These are phyloP conservation scores for Laticauda laticaudata DNA, from an alignment of 2,113 vertebrate genomes.

Conservation along the genomic window DNA sequence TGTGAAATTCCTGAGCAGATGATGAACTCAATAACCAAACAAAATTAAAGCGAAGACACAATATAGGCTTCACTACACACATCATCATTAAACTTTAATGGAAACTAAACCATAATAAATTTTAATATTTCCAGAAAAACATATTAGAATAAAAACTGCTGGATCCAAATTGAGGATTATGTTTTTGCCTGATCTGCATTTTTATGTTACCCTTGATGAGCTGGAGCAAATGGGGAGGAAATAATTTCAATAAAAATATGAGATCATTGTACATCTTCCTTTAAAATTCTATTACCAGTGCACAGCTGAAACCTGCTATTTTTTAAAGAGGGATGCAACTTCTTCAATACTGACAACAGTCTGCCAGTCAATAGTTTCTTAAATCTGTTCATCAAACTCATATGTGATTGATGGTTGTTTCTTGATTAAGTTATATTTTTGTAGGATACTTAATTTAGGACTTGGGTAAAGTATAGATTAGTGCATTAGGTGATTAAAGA, in stretches of 20 bases:
- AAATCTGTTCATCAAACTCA: constrained; percentile 76
- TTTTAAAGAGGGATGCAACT: constrained; percentile 66
- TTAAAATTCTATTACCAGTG: constrained; percentile 59
- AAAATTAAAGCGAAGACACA: constrained; percentile 62
- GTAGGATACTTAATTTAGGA: constrained; percentile 84
- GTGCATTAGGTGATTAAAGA: constrained; percentile 90
- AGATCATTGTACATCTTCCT: constrained; percentile 48
- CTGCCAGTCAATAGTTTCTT: constrained; percentile 75
- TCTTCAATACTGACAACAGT: constrained; percentile 74
- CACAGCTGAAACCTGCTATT: constrained; percentile 62
- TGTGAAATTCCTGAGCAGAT: constrained; percentile 38
- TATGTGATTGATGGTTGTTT: constrained; percentile 81
- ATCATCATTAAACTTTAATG: constrained; percentile 63
- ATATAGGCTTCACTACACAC: constrained; percentile 58
- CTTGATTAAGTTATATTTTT: constrained; percentile 81
- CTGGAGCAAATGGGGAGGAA: constrained; percentile 39
- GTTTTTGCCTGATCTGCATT: constrained; percentile 52
- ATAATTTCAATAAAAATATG: constrained; percentile 43
- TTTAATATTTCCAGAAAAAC: constrained; percentile 60
- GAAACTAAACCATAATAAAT: constrained; percentile 58
- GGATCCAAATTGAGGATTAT: constrained; percentile 46
- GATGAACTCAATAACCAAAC: constrained; percentile 60
- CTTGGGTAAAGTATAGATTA: constrained; percentile 87
- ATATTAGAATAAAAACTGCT: constrained; percentile 52
- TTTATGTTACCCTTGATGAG: constrained; percentile 53